Evolutionary conservation across 2,797 vertebrate species (phyloP), one percentile per base, ranked within the genome.

Genomic region (Phataginus tetradactyla): DNA sequence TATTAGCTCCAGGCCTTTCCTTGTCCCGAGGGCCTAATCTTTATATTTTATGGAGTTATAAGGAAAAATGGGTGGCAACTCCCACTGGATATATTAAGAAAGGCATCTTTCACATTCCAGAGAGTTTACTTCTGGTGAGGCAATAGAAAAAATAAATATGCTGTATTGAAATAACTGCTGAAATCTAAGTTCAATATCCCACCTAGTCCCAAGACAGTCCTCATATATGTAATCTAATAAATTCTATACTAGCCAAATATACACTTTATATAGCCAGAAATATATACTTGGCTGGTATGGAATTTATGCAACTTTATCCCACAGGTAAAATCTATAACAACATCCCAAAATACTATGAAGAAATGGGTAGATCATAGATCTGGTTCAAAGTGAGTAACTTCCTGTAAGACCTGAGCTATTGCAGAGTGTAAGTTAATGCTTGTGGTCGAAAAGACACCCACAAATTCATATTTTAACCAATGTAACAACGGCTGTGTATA

Each of bases 41-140:
- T 61, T 63, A 12, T 39, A 75, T 29, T 8, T 29, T 59, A 29
- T 34, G 64, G 21, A 92, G 53, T 69, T 84, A 59, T 34, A 23
- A 93, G 77, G 32, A 95, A 77, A 89, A 91, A 64, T 39, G 53
- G 90, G 64, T 72, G 55, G 71, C 27, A 69, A 69, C 6, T 87
- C 94, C 77, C 34, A 91, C 0, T 81, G 39, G 45, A 91, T 79
- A 81, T 88, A 95, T 91, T 80, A 63, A 92, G 61, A 96, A 90
- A 59, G 27, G 15, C 53, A 66, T 74, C 68, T 94, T 92, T 77
- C n/a, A 66, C 8, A 90, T 83, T 90, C 84, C 80, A 61, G 45
- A 83, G 49, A 86, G 74, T 89, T 86, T 79, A 45, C 79, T 94
- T 86, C 59, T 74, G 29, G 69, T 57, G 75, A 94, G 34, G 29